A percentile compares a stretch with the other conserved stretches of the same genome.
These are phyloP conservation scores for Ophiothrix spiculata DNA, from an alignment of 35 echinoderm and acorn worm genomes.

Conservation along the genomic window DNA sequence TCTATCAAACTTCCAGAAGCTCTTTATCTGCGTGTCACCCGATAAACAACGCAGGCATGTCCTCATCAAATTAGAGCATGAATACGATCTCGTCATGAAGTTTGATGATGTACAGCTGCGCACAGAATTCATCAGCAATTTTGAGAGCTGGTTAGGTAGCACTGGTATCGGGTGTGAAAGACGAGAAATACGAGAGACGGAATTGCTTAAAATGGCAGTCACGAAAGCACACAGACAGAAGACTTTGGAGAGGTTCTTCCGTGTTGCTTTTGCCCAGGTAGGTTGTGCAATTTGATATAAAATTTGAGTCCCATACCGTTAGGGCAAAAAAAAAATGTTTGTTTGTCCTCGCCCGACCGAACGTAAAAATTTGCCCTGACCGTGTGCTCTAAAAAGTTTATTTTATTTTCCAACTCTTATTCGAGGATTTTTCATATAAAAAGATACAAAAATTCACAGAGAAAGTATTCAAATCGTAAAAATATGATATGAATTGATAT, in stretches of 20 bases:
- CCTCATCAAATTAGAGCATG: slow-evolving; percentile 72
- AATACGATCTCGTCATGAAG: slow-evolving; percentile 90
- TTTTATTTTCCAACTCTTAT: too few species aligned
- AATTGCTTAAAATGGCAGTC: slow-evolving; percentile 66
- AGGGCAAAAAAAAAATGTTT: too few species aligned
- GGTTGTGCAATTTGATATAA: too few species aligned
- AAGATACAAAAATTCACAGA: too few species aligned
- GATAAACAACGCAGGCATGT: slow-evolving; percentile 54
- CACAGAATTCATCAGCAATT: slow-evolving; percentile 72
- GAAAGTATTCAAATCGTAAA: too few species aligned
- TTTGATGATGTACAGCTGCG: slow-evolving; percentile 60
- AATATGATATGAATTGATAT: too few species aligned
- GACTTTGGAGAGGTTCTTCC: slow-evolving; percentile 84
- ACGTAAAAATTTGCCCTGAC: too few species aligned
- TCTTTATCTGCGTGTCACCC: slow-evolving; percentile 62
- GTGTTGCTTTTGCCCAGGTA: slow-evolving; percentile 89
- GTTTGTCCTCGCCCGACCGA: too few species aligned
- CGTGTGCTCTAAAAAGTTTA: too few species aligned
- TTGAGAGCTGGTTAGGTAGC: slow-evolving; percentile 72
- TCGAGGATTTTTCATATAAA: too few species aligned
- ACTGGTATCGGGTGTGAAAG: slow-evolving; percentile 74
- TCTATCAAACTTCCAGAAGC: slow-evolving; percentile 64
- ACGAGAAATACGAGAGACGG: slow-evolving; percentile 65
- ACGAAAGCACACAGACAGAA: slow-evolving; percentile 87
- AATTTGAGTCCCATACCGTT: too few species aligned